Evolutionary conservation across 2,888 invertebrate species (phyloP).

Genomic region (Diadegma fenestrale): DNA sequence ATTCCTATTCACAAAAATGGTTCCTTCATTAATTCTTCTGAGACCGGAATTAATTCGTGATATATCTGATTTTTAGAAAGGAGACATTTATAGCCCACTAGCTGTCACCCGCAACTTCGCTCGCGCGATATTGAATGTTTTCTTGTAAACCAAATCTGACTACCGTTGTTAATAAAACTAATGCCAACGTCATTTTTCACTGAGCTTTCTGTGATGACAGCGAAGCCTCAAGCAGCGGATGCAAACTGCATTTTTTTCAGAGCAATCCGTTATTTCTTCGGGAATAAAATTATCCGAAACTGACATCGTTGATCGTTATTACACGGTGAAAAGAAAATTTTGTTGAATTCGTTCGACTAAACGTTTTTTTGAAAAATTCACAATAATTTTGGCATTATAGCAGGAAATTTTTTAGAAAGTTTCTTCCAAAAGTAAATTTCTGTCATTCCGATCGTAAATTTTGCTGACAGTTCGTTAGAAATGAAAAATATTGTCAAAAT

Average conservation of each 20-base stretch:
- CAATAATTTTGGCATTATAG: too few relatives aligned
- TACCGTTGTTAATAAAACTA: background rate
- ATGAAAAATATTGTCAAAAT: too few relatives aligned
- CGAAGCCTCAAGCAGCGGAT: background rate
- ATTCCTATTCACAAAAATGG: background rate
- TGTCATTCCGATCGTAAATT: too few relatives aligned
- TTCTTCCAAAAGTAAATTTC: too few relatives aligned
- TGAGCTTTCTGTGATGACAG: background rate
- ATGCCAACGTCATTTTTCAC: background rate
- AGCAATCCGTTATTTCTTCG: background rate
- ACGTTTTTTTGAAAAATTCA: too few relatives aligned
- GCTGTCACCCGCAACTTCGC: background rate
- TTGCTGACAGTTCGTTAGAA: too few relatives aligned
- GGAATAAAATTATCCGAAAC: background rate
- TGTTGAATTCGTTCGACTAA: too few relatives aligned
- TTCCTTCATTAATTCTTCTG: background rate
- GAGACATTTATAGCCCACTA: background rate
- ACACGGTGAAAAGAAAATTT: too few relatives aligned
- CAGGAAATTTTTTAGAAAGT: too few relatives aligned
- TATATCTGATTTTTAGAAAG: constrained; percentile 8
- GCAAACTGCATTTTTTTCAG: background rate
- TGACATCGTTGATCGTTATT: too few relatives aligned
- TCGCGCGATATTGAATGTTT: background rate
- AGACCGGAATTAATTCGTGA: background rate
- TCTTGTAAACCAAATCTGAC: background rate